Base-by-base conservation (phyloP, 2,113 vertebrate species). In the Maccullochella peelii region DNA sequence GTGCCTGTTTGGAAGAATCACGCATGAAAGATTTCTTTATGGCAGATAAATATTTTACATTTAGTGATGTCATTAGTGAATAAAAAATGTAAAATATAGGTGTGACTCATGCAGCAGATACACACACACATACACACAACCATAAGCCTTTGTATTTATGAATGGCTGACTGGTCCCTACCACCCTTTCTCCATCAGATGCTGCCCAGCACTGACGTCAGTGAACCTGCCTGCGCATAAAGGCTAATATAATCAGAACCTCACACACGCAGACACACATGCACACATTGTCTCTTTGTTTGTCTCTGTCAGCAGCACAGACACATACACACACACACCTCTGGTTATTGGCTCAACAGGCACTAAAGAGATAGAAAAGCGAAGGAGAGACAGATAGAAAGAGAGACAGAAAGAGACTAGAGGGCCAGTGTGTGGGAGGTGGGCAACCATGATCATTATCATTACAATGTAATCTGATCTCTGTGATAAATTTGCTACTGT, bases 181-280 rank as follows among this genome's bases (percentile, higher is more conserved):
- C 72, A 2, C 21, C 79, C 52, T 52, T 75, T 38, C 75, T 83
- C 55, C 21, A 84, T 89, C 66, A 75, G 86, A 80, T 79, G 72
- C 73, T 80, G 77, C 79, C 82, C 52, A 62, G 57, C 61, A 67
- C 73, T 93, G 91, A 93, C 86, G 87, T 93, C 93, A 94, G 74
- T 77, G 79, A 83, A 85, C 85, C 84, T 88, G 89, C 79, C 57
- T 82, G 82, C 63, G 73, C 83, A 92, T 88, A 90, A 90, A 93
- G 85, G 83, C 84, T 91, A 91, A 91, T 90, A 84, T 68, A 93
- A 92, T 91, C 89, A 92, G 57, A 54, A 49, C 44, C 77, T 55
- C 55, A 40, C 69, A 73, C 73, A 78, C 78, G 67, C 62, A 84
- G 2, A 71, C 62, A 57, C 73, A 59, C 71, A 75, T 12, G 6